Percentiles rank a stretch among this genome's conserved stretches.
phyloP scores from a whole-genome alignment of 1,140 invertebrate genomes.

The Brachionus sp. region DNA sequence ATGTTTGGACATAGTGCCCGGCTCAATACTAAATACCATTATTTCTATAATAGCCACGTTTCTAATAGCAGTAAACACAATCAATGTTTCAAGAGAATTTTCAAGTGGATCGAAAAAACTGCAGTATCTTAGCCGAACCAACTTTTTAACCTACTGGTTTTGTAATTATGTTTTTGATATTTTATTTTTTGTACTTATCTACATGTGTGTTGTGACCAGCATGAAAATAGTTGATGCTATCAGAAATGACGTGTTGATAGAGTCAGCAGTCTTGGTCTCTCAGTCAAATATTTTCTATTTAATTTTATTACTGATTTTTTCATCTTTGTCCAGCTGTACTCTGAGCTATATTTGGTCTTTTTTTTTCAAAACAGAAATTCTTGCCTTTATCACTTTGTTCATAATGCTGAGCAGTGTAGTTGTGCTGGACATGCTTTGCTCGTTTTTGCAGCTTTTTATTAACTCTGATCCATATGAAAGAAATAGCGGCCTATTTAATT shows the following conservation, averaged over 20 bases:
- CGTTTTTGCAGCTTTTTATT: slow-evolving; percentile 10
- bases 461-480: background rate
- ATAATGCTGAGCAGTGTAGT: background rate
- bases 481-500: background rate
- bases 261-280: background rate
- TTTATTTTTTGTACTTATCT: background rate
- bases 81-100: slow-evolving; percentile 26
- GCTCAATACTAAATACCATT: background rate
- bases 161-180: slow-evolving; percentile 31
- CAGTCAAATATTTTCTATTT: background rate
- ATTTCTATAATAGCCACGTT: background rate
- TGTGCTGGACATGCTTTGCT: background rate
- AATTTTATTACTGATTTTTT: background rate
- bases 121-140: slow-evolving; percentile 1
- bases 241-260: background rate
- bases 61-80: background rate
- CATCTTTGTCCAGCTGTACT: background rate
- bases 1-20: slow-evolving; percentile 39
- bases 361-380: slow-evolving; percentile 31
- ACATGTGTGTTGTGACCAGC: background rate
- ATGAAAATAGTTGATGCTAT: slow-evolving; percentile 15
- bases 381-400: slow-evolving; percentile 18
- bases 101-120: slow-evolving; percentile 7
- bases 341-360: slow-evolving; percentile 30
- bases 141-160: slow-evolving; percentile 24